phyloP scores from a whole-genome alignment of 1,140 invertebrate species.

The Coboldia fuscipes region DNA sequence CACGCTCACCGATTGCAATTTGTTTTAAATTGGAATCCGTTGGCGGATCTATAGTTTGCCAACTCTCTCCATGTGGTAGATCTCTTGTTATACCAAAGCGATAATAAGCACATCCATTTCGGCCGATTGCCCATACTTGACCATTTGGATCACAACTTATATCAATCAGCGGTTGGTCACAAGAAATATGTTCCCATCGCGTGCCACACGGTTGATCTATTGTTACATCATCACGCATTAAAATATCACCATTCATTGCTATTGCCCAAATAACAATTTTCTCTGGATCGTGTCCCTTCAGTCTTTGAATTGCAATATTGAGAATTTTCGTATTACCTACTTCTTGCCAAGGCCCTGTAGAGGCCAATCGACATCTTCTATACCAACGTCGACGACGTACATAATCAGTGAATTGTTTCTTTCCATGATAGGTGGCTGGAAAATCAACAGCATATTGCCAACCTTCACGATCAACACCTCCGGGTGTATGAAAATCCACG shows the following conservation, averaged over 20 bases:
- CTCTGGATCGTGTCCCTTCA: conserved; percentile 8
- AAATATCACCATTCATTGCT: conserved; percentile 58
- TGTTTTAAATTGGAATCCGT: conserved; percentile 46
- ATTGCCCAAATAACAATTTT: conserved; percentile 46
- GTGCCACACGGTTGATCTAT: conserved; percentile 39
- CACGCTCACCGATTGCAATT: conserved; percentile 44
- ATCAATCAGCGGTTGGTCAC: conserved; percentile 49
- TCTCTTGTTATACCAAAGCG: conserved; percentile 40
- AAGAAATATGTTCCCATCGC: conserved; percentile 55
- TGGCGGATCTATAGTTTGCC: conserved; percentile 13
- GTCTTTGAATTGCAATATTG: conserved; percentile 37
- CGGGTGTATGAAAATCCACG: conserved; percentile 67
- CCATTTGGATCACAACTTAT: conserved; percentile 43
- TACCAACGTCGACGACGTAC: conserved; percentile 69
- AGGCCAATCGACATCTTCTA: conserved; percentile 54
- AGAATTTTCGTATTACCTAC: conserved; percentile 62
- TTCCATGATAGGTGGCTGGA: conserved; percentile 60
- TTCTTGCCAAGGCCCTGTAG: conserved; percentile 72
- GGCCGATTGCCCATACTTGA: conserved; percentile 67
- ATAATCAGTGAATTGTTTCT: conserved; percentile 72
- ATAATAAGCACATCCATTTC: conserved; percentile 65
- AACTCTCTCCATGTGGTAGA: conserved; percentile 35
- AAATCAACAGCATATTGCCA: conserved; percentile 92
- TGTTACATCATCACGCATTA: conserved; percentile 55
- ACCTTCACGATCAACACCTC: conserved; percentile 73